Evolutionary conservation across 2,797 vertebrate genomes (phyloP).

Genomic region (Telmatherina bonti): DNA sequence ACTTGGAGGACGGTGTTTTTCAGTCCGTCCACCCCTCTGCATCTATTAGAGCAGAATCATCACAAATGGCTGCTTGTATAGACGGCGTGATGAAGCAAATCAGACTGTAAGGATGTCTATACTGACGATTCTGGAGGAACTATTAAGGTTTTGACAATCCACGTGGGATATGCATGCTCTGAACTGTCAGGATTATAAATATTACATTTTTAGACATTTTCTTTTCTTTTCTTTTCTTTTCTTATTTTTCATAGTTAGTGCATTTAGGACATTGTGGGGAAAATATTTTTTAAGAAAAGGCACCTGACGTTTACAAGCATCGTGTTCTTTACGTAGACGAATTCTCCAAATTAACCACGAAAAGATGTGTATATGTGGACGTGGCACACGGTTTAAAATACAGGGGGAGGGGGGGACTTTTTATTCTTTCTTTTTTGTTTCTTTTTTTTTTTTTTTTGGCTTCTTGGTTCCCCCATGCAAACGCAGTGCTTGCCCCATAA

Average conservation of each 20-base stretch:
- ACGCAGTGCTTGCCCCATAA: slow-evolving; percentile 78
- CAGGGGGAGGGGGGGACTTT: slow-evolving; percentile 39
- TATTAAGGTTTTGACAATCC: slow-evolving; percentile 21
- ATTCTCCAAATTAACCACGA: slow-evolving; percentile 18
- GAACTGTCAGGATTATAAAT: slow-evolving; percentile 26
- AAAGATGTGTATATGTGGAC: slow-evolving; percentile 47
- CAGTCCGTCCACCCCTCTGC: slow-evolving; percentile 81
- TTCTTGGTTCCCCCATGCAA: slow-evolving; percentile 67
- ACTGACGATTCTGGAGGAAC: slow-evolving; percentile 20
- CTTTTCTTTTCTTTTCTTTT: background rate
- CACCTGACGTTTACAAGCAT: background rate
- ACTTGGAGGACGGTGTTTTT: slow-evolving; percentile 91
- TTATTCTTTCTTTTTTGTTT: too few relatives aligned
- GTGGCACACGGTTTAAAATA: slow-evolving; percentile 63
- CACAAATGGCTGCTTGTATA: slow-evolving; percentile 70
- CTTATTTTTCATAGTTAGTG: background rate
- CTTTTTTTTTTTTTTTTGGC: slow-evolving; percentile 22
- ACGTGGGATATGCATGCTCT: slow-evolving; percentile 12
- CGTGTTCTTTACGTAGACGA: too few relatives aligned
- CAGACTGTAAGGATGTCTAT: slow-evolving; percentile 26
- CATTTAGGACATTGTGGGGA: too few relatives aligned
- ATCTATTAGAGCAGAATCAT: slow-evolving; percentile 83
- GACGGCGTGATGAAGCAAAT: slow-evolving; percentile 46
- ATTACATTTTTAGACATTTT: background rate
- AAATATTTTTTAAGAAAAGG: background rate